Evolutionary conservation across 2,113 vertebrate genomes (phyloP), one percentile per base, ranked within the genome.

Genomic region (Strix aluco): DNA sequence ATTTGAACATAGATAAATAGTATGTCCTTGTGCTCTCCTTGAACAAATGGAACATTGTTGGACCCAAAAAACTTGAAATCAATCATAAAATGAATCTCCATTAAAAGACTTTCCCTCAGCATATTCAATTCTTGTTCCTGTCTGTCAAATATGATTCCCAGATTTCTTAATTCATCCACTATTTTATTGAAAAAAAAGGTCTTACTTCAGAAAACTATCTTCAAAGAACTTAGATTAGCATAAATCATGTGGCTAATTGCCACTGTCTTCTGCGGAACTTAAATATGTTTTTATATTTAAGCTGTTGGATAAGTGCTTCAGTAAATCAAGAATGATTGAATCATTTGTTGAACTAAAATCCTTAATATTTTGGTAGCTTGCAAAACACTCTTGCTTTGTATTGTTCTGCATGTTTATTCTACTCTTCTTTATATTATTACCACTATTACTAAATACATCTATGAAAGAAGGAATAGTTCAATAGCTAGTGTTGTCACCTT

Each of bases 11-110:
- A 81, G 88, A 86, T 90, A 97, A 96, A 96, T 96, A 81, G 32
- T 40, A 78, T 86, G 93, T 83, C 90, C 93, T 98, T 96, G 86
- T 79, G 32, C 58, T 97, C 84, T 95, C 95, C 97, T 97, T 97
- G 89, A 96, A 81, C 51, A 90, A 71, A 84, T 72, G 27, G 66
- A 86, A 73, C 16, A 34, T 66, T 93, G 2, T 72, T 96, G 69
- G 42, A 78, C 67, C 42, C 32, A 46, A 16, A 88, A 87, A 81
- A 38, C n/a, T 90, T 96, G 54, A 94, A 92, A 88, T 93, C 86
- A 74, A 55, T 94, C 55, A 90, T 62, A 73, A 80, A 89, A 93
- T 58, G 38, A 91, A 79, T 83, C 5, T 69, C 38, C 44, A 92
- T 86, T 93, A 93, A 78, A 13, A 90, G 93, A 89, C 15, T 82